Evolutionary conservation across 2,113 vertebrate genomes (phyloP), one percentile per base, ranked within the genome.

Genomic region (Pseudorhombus dupliciocellatus): DNA sequence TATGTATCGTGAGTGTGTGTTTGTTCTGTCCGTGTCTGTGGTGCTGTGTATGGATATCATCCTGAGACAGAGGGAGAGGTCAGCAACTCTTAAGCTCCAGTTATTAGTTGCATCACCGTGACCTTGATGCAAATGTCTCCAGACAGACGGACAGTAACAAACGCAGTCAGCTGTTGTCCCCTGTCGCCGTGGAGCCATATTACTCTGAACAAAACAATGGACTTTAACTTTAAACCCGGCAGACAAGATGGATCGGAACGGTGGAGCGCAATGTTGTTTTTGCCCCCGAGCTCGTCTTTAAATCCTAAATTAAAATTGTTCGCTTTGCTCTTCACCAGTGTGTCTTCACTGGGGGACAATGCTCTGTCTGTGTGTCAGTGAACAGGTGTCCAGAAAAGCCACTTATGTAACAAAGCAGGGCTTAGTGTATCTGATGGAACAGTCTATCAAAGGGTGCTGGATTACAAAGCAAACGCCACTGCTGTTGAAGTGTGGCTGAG

Each of bases 301-400:
- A 68, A 64, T 20, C 59, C 3, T 3, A 11, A 26, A 2, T 24
- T 28, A 31, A 70, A 59, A 55, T 60, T 1, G 52, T 48, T 60
- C 22, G 9, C 58, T 64, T 51, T 70, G 50, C 18, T 22, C 22
- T 54, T 15, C 28, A 12, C 20, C 10, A 5, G 7, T 11, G 25
- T 42, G 24, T 22, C 64, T 66, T 75, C 9, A 64, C 24, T 59
- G n/a, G 46, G 66, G 46, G 65, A 70, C 51, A 73, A 81, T 66
- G 28, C 40, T 59, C 68, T 59, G 60, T 70, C 65, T 79, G 66
- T 61, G 55, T 37, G 42, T 50, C 56, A 60, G 60, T 58, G 57
- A 77, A 77, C 84, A 77, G 70, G 76, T 91, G 85, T 70, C 88
- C 79, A 66, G 66, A 86, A 58, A 84, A 75, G 53, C 71, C 52